Conservation (phyloP, 2,797 vertebrate species). For the Eospalax fontanierii region DNA sequence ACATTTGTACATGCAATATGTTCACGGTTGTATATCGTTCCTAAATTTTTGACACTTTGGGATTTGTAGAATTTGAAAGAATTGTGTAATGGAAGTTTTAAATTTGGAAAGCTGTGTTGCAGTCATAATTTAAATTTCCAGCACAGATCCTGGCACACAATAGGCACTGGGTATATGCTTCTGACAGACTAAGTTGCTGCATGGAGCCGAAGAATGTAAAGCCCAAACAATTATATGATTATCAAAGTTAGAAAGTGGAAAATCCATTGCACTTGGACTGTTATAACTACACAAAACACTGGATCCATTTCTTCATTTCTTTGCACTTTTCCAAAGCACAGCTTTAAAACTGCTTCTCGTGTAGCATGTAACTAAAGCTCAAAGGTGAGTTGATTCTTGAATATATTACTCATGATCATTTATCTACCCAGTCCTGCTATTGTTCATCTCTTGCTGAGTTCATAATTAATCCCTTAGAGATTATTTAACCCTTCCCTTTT, state of each 20-base stretch:
- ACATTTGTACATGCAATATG: background rate
- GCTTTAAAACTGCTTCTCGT: conserved; percentile 4
- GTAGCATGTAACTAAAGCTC: background rate
- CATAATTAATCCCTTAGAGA: background rate
- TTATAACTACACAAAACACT: background rate
- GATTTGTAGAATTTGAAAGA: conserved; percentile 22
- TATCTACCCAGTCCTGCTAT: background rate
- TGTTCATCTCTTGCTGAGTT: conserved; percentile 2
- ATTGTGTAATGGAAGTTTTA: background rate
- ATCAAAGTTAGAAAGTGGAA: background rate
- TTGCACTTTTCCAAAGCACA: background rate
- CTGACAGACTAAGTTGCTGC: background rate
- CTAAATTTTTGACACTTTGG: conserved; percentile 12
- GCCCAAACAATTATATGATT: background rate
- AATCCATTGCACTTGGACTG: conserved; percentile 2
- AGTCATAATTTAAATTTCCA: background rate
- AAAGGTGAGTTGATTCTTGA: background rate
- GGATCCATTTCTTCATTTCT: background rate
- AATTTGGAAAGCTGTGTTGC: conserved; percentile 17
- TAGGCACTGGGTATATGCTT: background rate
- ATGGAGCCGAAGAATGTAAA: background rate
- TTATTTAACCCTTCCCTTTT: background rate
- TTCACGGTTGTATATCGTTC: background rate
- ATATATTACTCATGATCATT: background rate
- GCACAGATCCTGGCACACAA: background rate